Conservation (phyloP, 2,888 invertebrate species). For the Priocnemis perturbator region DNA sequence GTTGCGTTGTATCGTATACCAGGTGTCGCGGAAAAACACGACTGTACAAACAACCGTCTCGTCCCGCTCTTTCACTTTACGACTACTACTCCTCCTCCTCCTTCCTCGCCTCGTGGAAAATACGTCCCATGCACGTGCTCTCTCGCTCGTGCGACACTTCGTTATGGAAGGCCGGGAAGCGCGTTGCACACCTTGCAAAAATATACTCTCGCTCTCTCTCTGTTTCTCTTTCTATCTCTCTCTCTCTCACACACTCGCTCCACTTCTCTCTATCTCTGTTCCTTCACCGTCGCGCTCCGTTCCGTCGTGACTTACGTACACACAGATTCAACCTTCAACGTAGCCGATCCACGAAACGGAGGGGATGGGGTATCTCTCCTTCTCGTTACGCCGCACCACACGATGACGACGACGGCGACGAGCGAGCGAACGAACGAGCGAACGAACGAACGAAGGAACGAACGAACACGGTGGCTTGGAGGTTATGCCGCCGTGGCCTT, state of each 20-base stretch:
- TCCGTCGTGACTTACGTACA: not conserved
- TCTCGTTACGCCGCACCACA: conserved; percentile 25
- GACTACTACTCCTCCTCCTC: conserved; percentile 22
- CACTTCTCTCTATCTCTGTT: too few relatives aligned
- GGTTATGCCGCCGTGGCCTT: conserved; percentile 65
- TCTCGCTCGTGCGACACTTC: conserved; percentile 22
- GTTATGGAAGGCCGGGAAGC: conserved; percentile 39
- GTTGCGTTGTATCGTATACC: conserved; percentile 47
- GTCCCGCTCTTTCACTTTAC: conserved; percentile 34
- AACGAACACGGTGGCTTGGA: conserved; percentile 50
- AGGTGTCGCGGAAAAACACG: conserved; percentile 49
- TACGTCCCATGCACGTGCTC: conserved; percentile 21
- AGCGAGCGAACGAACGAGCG: conserved; percentile 19
- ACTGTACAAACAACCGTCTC: conserved; percentile 36
- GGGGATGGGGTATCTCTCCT: conserved; percentile 16
- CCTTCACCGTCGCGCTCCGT: not conserved
- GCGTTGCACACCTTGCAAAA: conserved; percentile 44
- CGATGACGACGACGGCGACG: conserved; percentile 1
- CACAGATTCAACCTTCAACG: too few relatives aligned
- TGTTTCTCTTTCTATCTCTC: not conserved
- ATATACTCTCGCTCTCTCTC: conserved; percentile 39
- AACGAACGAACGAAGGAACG: not conserved
- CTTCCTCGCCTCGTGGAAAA: conserved; percentile 30
- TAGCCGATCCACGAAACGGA: not conserved
- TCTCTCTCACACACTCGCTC: too few relatives aligned